Percentiles rank a stretch among this genome's conserved stretches.
These are phyloP conservation scores for Tanypteryx hageni DNA, from an alignment of 2,888 invertebrate species.

Conservation along the genomic window DNA sequence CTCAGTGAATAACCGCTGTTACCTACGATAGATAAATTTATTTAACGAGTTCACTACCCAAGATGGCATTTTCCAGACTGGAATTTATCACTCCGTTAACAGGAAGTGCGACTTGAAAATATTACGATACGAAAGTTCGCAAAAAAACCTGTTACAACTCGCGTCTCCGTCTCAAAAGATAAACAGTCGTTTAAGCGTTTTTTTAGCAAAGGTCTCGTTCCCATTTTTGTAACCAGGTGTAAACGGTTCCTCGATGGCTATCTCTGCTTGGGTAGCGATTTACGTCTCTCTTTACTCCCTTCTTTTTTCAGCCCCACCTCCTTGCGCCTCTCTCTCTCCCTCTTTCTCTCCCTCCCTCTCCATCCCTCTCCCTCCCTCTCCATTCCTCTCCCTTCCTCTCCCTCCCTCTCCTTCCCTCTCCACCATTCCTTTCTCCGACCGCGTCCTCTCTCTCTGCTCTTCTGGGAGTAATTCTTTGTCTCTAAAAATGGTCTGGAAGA, in stretches of 20 bases:
- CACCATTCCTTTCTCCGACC: too few species aligned
- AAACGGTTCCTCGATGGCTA: conserved; percentile 13
- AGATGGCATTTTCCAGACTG: too few species aligned
- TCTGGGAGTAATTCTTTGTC: too few species aligned
- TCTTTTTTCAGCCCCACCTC: background rate
- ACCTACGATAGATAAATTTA: too few species aligned
- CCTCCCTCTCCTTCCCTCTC: background rate
- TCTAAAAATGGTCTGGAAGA: too few species aligned
- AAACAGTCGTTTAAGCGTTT: too few species aligned
- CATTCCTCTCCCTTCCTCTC: background rate
- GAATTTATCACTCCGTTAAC: too few species aligned
- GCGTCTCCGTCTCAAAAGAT: background rate
- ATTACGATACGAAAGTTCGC: too few species aligned
- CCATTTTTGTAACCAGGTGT: background rate
- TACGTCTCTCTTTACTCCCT: background rate
- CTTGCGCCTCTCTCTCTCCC: background rate
- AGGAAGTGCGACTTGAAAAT: too few species aligned
- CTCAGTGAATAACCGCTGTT: too few species aligned
- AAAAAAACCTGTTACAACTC: background rate
- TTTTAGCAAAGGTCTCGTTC: background rate
- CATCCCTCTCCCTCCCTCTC: background rate
- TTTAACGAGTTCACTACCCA: too few species aligned
- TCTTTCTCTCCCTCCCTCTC: background rate
- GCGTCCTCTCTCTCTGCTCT: too few species aligned
- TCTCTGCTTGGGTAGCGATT: background rate